A percentile compares a stretch with the other conserved stretches of the same genome.
Evolutionary conservation across 1,140 invertebrate genomes (phyloP).

Genomic region (Pseudomyrmex dendroicus): DNA sequence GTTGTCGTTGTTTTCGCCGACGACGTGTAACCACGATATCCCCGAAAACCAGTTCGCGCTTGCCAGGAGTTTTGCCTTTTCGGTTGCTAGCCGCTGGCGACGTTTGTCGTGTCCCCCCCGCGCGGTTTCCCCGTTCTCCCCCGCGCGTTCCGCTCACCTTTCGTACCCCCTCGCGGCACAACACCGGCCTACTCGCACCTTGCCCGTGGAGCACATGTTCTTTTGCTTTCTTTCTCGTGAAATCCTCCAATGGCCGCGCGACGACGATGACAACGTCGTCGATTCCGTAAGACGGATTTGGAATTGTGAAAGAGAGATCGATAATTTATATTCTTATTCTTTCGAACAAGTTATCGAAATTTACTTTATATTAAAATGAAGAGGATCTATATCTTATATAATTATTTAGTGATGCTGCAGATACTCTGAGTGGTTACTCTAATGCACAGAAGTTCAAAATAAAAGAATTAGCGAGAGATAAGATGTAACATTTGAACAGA

Average conservation of each 20-base stretch:
- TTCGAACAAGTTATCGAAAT: too few relatives aligned
- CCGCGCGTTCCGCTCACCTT: slow-evolving; percentile 32
- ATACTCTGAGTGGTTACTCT: background rate
- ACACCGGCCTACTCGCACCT: slow-evolving; percentile 45
- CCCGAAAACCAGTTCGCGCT: slow-evolving; percentile 77
- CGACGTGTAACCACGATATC: slow-evolving; percentile 64
- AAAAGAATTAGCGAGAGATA: too few relatives aligned
- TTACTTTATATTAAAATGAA: too few relatives aligned
- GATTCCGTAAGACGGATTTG: too few relatives aligned
- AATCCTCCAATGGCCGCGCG: slow-evolving; percentile 57
- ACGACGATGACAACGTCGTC: slow-evolving; percentile 31
- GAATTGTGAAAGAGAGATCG: background rate
- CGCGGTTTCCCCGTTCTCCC: slow-evolving; percentile 30
- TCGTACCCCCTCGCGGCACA: slow-evolving; percentile 12
- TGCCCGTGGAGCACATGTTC: slow-evolving; percentile 62
- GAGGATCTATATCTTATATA: background rate
- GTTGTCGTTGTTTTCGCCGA: slow-evolving; percentile 55
- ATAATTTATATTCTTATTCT: background rate
- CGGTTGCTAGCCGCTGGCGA: slow-evolving; percentile 78
- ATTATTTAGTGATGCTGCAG: background rate
- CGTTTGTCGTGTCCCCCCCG: slow-evolving; percentile 57
- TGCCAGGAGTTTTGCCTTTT: slow-evolving; percentile 75
- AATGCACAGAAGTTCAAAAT: too few relatives aligned
- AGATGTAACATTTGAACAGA: background rate
- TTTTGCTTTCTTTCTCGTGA: slow-evolving; percentile 70